A percentile compares a stretch with the other conserved stretches of the same genome.
Conservation (phyloP, 2,888 invertebrate genomes). For the Chorisops tibialis region DNA sequence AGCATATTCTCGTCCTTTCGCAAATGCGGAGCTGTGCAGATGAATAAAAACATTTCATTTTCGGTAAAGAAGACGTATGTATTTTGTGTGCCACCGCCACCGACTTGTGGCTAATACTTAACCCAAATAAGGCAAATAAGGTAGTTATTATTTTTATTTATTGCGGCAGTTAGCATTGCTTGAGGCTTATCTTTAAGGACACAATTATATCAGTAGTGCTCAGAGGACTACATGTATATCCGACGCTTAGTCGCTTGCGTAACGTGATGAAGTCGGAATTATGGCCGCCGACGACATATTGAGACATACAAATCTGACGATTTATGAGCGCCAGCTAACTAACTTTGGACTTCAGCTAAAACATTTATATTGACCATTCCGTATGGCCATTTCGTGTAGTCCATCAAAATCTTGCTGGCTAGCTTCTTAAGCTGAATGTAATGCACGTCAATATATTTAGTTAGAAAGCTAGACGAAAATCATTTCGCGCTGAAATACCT, state of each 20-base stretch:
- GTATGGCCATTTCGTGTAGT: neutral
- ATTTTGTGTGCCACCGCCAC: neutral
- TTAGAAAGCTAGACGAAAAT: too few relatives aligned
- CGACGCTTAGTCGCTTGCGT: too few relatives aligned
- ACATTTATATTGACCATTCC: neutral
- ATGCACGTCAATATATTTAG: conserved; percentile 12
- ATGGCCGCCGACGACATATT: neutral
- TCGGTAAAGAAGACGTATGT: conserved; percentile 1
- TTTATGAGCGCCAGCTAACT: conserved; percentile 18
- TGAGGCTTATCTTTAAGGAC: conserved; percentile 29
- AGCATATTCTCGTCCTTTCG: conserved; percentile 15
- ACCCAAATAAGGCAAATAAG: conserved; percentile 35
- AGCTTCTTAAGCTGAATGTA: neutral
- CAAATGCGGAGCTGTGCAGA: conserved; percentile 29
- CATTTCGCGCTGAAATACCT: too few relatives aligned
- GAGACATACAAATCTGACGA: conserved; percentile 29
- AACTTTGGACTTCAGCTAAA: conserved; percentile 2
- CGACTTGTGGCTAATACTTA: conserved; percentile 23
- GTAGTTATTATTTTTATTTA: conserved; percentile 35
- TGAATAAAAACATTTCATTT: conserved; percentile 33
- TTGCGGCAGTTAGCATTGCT: conserved; percentile 32
- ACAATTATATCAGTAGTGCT: conserved; percentile 19
- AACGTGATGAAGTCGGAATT: neutral
- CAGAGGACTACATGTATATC: neutral
- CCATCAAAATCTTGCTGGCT: conserved; percentile 4